phyloP scores from a whole-genome alignment of 2,113 vertebrate genomes.

The Lates calcarifer region DNA sequence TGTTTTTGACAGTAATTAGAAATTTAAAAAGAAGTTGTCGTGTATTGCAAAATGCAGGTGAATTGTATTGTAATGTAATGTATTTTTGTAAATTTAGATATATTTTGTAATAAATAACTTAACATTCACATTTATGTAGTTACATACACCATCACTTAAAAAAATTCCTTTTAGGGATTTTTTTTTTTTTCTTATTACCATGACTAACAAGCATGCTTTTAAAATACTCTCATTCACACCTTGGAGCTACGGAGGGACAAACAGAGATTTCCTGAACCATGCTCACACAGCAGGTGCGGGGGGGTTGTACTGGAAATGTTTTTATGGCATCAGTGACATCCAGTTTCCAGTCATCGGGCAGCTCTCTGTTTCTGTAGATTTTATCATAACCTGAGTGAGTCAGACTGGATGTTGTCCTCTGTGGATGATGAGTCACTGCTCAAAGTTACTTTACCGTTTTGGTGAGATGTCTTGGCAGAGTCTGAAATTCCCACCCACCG shows the following conservation, averaged over 20 bases:
- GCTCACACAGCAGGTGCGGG: too few species aligned
- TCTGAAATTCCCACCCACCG: slow-evolving; percentile 8
- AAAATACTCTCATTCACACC: too few species aligned
- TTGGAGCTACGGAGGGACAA: too few species aligned
- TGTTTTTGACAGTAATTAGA: too few species aligned
- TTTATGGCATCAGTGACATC: neutral
- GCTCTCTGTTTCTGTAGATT: slow-evolving; percentile 32
- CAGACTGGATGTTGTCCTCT: slow-evolving; percentile 43
- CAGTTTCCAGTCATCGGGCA: slow-evolving; percentile 22
- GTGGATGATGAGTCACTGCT: slow-evolving; percentile 44
- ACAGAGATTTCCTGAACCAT: too few species aligned
- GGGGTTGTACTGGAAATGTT: slow-evolving; percentile 29
- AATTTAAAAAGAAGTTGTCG: too few species aligned
- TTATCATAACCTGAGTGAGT: slow-evolving; percentile 29
- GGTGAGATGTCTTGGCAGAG: slow-evolving; percentile 12
- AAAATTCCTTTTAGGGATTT: too few species aligned
- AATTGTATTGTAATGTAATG: too few species aligned
- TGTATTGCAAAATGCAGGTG: too few species aligned
- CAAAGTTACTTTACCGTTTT: slow-evolving; percentile 16
- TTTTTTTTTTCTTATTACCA: too few species aligned
- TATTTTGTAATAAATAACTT: neutral
- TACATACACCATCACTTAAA: neutral
- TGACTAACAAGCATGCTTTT: too few species aligned
- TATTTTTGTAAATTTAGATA: too few species aligned
- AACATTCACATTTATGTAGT: neutral